These are phyloP conservation scores for Rhopalosiphum nymphaeae DNA, from an alignment of 2,888 invertebrate species.

Conservation along the genomic window DNA sequence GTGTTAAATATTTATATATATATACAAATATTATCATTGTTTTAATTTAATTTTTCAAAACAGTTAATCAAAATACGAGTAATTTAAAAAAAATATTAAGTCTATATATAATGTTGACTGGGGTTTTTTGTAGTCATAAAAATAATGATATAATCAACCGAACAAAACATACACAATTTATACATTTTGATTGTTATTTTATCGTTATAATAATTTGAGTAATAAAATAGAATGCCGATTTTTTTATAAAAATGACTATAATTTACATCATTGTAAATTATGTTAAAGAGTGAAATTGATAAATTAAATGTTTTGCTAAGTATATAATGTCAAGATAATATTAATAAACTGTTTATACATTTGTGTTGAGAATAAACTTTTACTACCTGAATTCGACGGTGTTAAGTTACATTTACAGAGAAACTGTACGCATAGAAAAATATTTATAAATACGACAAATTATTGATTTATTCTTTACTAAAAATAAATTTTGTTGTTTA, in stretches of 20 bases:
- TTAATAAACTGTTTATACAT: not conserved
- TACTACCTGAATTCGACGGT: not conserved
- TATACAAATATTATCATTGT: not conserved
- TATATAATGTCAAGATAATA: not conserved
- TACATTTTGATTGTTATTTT: not conserved
- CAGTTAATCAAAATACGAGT: not conserved
- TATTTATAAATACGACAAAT: not conserved
- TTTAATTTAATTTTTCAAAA: not conserved
- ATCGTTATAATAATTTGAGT: no score
- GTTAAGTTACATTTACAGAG: not conserved
- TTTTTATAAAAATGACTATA: not conserved
- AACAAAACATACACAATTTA: no score
- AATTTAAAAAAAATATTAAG: not conserved
- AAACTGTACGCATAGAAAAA: not conserved
- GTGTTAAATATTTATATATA: not conserved
- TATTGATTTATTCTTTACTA: not conserved
- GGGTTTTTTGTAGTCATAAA: no score
- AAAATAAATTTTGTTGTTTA: constrained; percentile 4
- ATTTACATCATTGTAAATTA: not conserved
- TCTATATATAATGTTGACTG: not conserved
- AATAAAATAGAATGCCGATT: not conserved
- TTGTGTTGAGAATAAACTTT: not conserved
- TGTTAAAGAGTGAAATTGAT: not conserved
- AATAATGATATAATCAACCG: no score
- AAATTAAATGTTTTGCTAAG: not conserved